Percentiles rank a stretch among this genome's conserved stretches.
Evolutionary conservation across 2,113 vertebrate genomes (phyloP).

Genomic region (Apodemus sylvaticus): DNA sequence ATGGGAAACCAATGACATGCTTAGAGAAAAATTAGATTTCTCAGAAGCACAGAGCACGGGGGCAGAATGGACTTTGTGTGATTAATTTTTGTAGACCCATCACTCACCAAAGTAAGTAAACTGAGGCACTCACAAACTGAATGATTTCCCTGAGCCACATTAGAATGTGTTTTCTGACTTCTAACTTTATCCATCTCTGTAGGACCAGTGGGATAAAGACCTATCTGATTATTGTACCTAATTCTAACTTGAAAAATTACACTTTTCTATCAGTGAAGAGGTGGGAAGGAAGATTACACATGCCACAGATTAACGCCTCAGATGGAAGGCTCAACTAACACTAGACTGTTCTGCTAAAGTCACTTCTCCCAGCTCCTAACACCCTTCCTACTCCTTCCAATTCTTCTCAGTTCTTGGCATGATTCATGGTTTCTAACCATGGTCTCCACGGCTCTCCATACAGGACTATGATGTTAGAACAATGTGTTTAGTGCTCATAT

Average conservation of each 20-base stretch:
- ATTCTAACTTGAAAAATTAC: neutral
- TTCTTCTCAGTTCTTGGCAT: neutral
- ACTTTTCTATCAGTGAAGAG: neutral
- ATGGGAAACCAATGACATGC: conserved; percentile 9
- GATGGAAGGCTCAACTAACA: neutral
- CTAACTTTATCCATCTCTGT: neutral
- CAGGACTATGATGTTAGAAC: neutral
- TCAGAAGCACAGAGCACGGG: conserved; percentile 4
- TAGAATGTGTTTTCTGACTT: conserved; percentile 20
- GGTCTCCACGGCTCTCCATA: neutral
- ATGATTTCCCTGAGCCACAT: conserved; percentile 11
- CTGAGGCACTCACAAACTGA: conserved; percentile 61
- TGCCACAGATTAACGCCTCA: neutral
- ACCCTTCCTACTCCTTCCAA: neutral
- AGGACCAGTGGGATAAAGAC: neutral
- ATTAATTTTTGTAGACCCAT: conserved; percentile 17
- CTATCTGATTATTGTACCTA: neutral
- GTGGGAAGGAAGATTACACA: neutral
- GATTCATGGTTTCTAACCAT: neutral
- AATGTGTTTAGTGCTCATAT: neutral
- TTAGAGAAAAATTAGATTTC: neutral
- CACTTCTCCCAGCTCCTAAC: neutral
- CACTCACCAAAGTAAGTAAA: conserved; percentile 66
- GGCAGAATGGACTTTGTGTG: neutral
- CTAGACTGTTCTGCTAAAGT: neutral